phyloP scores from a whole-genome alignment of 2,113 vertebrate genomes.

The Eretmochelys imbricata region DNA sequence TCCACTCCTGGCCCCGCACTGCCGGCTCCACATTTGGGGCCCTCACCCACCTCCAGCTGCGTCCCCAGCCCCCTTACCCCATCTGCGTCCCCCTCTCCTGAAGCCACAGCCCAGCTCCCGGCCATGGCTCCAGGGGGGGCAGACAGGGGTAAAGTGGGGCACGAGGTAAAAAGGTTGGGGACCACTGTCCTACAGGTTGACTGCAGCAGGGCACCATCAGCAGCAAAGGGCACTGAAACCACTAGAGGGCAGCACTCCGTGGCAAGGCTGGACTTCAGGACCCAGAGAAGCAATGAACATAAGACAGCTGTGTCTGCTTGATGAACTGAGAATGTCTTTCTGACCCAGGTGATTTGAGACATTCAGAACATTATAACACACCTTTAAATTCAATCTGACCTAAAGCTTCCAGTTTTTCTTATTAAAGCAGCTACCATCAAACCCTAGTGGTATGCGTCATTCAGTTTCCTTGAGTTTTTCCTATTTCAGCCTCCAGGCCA shows the following conservation, averaged over 20 bases:
- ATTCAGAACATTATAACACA: background rate
- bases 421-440: background rate
- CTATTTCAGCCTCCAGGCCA: background rate
- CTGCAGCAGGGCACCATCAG: background rate
- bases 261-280: background rate
- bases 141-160: no score
- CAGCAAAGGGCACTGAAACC: background rate
- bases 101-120: no score
- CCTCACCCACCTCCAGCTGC: no score
- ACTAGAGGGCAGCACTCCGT: background rate
- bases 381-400: background rate
- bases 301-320: background rate
- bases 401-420: background rate
- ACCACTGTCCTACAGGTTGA: background rate
- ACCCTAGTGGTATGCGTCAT: background rate
- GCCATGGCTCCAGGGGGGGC: no score
- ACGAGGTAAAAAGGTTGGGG: no score
- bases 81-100: no score
- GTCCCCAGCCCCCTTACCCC: no score
- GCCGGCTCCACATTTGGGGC: no score
- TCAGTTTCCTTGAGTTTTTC: background rate
- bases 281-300: background rate
- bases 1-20: no score
- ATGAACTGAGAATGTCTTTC: fast-evolving
- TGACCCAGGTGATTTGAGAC: background rate